Percentiles rank a stretch among this genome's conserved stretches.
These are phyloP conservation scores for Corella eumyota DNA, from an alignment of 23 tunicate genomes.

Conservation along the genomic window DNA sequence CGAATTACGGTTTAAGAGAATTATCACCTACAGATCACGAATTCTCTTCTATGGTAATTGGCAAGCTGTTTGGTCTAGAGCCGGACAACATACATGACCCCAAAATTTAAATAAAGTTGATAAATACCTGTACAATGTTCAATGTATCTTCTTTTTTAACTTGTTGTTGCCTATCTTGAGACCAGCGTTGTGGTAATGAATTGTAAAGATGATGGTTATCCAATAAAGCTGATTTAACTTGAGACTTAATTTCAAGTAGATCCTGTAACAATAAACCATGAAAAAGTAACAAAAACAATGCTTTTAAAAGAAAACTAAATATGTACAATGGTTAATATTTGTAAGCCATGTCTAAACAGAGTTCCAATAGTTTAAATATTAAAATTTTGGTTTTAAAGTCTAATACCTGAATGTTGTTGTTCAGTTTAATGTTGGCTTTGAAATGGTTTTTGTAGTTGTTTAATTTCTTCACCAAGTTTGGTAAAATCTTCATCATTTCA, in stretches of 20 bases:
- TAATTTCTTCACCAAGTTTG: conserved; percentile 49
- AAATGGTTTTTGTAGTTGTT: conserved; percentile 70
- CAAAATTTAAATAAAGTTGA: neutral
- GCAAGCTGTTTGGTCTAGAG: no score
- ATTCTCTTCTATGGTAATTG: no score
- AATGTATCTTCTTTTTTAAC: conserved; percentile 35
- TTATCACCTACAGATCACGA: no score
- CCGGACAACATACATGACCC: neutral
- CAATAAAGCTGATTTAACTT: conserved; percentile 55
- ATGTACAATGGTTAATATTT: neutral
- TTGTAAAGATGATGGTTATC: conserved; percentile 57
- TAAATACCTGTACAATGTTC: conserved; percentile 45
- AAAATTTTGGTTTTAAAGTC: no score
- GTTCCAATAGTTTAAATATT: neutral
- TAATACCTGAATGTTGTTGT: conserved; percentile 56
- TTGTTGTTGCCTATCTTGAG: conserved; percentile 60
- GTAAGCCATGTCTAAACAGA: neutral
- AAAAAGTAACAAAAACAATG: neutral
- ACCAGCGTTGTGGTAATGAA: conserved; percentile 49
- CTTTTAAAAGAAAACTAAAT: neutral
- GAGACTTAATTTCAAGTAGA: conserved; percentile 45
- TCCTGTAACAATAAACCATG: conserved; percentile 15
- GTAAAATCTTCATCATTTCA: conserved; percentile 68
- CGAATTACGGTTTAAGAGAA: no score
- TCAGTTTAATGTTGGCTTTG: conserved; percentile 49